Base-by-base conservation (phyloP, 2,113 vertebrate species). In the Cricetomys ansorgei region DNA sequence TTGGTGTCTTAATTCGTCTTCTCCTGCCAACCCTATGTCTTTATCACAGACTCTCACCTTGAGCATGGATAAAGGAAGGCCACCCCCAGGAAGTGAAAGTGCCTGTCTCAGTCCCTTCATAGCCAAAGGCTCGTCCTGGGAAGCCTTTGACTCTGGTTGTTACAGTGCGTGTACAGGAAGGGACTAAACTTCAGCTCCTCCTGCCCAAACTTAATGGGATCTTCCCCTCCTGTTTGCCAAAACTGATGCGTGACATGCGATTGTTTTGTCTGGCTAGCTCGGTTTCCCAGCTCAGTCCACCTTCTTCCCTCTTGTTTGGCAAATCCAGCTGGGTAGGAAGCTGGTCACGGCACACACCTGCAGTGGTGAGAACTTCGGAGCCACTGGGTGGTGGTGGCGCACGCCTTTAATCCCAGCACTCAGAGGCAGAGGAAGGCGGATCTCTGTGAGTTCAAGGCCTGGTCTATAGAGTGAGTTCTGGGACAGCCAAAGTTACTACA, bases 231-330 rank as follows among this genome's bases (percentile, higher is more conserved):
- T 12, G 50, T 50, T 53, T 48, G 29, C 70, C 50, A 16, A 57
- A 73, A n/a, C n/a, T 9, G 4, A 43, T 50, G 55, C 1, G 0
- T 15, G 81, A 37, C 57, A 3, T 0, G 19, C 5, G 11, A 1
- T 15, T 37, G n/a, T 43, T 69, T 21, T 79, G 75, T 84, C 75
- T 64, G 4, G 67, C 50, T 73, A 31, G 55, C 62, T 69, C 59
- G 1, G 23, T 25, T 37, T 34, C 57, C 23, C 48, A 11, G 62
- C 79, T 83, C 48, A 83, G 13, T 34, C 9, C 55, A 57, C 62
- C 83, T 75, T 64, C 85, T 45, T 69, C 40, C 70, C 1, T 3
- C 8, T 11, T 53, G 21, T 88, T 83, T 69, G 86, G 85, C 69
- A 84, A 92, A 65, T 83, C 0, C 0, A 12, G 50, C 75, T 79